Evolutionary conservation across 2,113 vertebrate species (phyloP).

Genomic region (Heliornis fulica): DNA sequence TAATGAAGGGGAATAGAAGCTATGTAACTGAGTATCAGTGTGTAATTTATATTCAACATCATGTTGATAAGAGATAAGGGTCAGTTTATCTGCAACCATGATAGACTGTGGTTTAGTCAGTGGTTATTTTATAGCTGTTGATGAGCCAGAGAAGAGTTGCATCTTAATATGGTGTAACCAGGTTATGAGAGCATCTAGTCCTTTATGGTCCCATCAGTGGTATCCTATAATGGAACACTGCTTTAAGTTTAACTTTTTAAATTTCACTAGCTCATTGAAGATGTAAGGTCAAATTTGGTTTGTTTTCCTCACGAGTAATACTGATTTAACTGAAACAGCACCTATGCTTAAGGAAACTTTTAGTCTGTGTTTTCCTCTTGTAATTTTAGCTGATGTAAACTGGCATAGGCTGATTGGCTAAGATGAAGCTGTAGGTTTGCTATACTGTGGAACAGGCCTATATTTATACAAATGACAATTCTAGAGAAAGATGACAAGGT

Average conservation of each 20-base stretch:
- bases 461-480: background rate
- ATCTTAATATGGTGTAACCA: background rate
- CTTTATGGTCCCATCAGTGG: background rate
- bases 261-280: background rate
- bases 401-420: background rate
- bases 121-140: background rate
- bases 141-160: background rate
- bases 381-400: background rate
- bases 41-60: background rate
- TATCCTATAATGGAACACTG: background rate
- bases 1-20: background rate
- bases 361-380: background rate
- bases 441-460: background rate
- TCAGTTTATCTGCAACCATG: background rate
- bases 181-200: background rate
- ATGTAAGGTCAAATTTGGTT: background rate
- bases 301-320: background rate
- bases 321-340: background rate
- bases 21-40: background rate
- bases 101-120: background rate
- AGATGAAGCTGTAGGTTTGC: background rate
- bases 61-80: background rate
- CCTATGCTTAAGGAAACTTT: background rate
- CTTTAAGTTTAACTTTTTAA: background rate
- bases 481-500: background rate